Evolutionary conservation across 35 echinoderm and acorn worm species (phyloP).

Genomic region (Apostichopus japonicus): DNA sequence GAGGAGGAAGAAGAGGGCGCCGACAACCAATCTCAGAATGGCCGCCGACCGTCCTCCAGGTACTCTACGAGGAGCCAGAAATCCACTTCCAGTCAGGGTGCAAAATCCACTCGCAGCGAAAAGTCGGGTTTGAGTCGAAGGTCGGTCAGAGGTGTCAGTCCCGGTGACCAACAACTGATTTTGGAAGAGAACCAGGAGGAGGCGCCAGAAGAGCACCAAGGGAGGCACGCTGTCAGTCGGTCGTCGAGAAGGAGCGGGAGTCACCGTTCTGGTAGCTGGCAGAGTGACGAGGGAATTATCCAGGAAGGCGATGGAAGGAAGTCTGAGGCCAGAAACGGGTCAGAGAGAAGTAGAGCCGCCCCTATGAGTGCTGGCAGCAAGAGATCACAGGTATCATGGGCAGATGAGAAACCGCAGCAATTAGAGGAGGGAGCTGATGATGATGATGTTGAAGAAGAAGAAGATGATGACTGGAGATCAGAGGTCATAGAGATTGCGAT

Average conservation of each 20-base stretch:
- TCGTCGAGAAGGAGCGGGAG: neutral
- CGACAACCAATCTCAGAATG: neutral
- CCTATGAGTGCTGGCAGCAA: constrained; percentile 11
- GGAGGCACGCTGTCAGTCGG: neutral
- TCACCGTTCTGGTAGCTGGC: neutral
- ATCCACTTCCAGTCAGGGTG: neutral
- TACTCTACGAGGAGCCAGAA: constrained; percentile 24
- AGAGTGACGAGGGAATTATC: neutral
- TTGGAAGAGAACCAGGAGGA: neutral
- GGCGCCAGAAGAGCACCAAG: neutral
- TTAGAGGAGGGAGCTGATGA: neutral
- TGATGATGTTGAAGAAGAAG: neutral
- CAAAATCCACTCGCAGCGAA: neutral
- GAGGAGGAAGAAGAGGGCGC: neutral
- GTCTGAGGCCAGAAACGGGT: neutral
- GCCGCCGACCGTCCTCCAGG: constrained; percentile 7
- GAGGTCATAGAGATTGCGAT: constrained; percentile 5
- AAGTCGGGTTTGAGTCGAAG: neutral
- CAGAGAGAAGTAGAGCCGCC: neutral
- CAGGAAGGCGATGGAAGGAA: neutral
- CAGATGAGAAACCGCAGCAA: neutral
- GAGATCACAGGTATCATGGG: constrained; percentile 20
- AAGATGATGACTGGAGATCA: constrained; percentile 36
- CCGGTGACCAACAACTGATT: neutral
- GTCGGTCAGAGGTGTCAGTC: neutral